Evolutionary conservation across 1,140 invertebrate genomes (phyloP), one percentile per base, ranked within the genome.

Genomic region (Diachasmimorpha longicaudata): DNA sequence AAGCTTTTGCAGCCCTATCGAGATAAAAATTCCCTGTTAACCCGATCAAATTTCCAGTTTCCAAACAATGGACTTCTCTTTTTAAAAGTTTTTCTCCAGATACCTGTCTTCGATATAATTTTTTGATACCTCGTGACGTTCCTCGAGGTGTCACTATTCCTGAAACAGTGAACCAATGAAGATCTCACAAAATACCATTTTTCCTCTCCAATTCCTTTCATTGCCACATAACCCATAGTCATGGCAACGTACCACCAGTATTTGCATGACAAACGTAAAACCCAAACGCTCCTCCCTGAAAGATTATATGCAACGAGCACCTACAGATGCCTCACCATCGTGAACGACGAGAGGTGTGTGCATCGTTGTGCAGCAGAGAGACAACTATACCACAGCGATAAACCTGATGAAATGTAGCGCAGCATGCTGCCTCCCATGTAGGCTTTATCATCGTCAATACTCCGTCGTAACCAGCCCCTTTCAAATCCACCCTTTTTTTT

Each of bases 261-360:
- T 58, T 58, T 58, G 52, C 52, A 58, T 58, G 52, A 58, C 52
- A 58, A 58, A 58, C 52, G 52, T 21, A 58, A 58, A 58, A 58
- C n/a, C n/a, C 52, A 10, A 6, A 31, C 31, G 31, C 6, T 31
- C 2, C 52, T n/a, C 19, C 52, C 52, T 58, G 4, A 58, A 58
- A 58, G 52, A 58, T 58, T 58, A 58, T 6, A 58, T 58, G 52
- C 52, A 58, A 10, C 52, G 52, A 10, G 52, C 4, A 58, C 44
- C 44, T 46, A 10, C 44, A 14, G 44, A 58, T 58, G 52, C 52
- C 6, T 58, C 52, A 21, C 52, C n/a, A 58, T 58, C 52, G 21
- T 58, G 52, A 46, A 46, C 31, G 2, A 6, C 2, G n/a, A 46
- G 44, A 46, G 9, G 11, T n/a, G 44, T 46, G 44, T 9, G 44